phyloP scores from a whole-genome alignment of 2,797 vertebrate species.

The Intellagama lesueurii region DNA sequence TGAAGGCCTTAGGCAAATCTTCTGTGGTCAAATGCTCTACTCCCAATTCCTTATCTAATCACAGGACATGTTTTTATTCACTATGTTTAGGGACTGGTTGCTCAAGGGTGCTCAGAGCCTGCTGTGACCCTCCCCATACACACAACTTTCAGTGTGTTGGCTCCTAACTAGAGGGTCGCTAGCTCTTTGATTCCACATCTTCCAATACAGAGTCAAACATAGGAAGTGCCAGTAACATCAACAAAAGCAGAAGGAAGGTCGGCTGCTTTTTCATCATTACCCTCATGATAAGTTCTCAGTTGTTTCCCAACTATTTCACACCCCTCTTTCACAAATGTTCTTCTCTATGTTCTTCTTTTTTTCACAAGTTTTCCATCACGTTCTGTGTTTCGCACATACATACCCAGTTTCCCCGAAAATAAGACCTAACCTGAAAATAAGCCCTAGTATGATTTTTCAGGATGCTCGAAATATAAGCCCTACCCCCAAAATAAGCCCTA shows the following conservation, averaged over 20 bases:
- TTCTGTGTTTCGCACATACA: background rate
- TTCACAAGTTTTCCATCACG: background rate
- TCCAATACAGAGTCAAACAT: background rate
- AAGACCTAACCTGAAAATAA: too few species aligned
- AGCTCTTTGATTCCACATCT: background rate
- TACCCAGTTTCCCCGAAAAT: too few species aligned
- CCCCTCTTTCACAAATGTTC: background rate
- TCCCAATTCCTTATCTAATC: background rate
- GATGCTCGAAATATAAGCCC: too few species aligned
- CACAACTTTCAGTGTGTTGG: background rate
- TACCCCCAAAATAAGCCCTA: too few species aligned
- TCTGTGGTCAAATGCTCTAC: background rate
- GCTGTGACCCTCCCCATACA: background rate
- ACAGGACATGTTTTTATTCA: background rate
- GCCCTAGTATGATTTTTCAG: too few species aligned
- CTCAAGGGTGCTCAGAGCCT: background rate
- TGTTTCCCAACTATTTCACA: background rate
- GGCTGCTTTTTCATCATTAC: background rate
- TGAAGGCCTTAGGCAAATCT: background rate
- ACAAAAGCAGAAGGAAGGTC: background rate
- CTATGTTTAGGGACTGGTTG: background rate
- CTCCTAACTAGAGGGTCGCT: background rate
- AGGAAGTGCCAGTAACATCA: background rate
- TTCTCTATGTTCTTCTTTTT: background rate
- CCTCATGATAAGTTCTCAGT: background rate